A percentile compares a stretch with the other conserved stretches of the same genome.
Evolutionary conservation across 1,140 invertebrate species (phyloP).

Genomic region (Oryctes rhinoceros): DNA sequence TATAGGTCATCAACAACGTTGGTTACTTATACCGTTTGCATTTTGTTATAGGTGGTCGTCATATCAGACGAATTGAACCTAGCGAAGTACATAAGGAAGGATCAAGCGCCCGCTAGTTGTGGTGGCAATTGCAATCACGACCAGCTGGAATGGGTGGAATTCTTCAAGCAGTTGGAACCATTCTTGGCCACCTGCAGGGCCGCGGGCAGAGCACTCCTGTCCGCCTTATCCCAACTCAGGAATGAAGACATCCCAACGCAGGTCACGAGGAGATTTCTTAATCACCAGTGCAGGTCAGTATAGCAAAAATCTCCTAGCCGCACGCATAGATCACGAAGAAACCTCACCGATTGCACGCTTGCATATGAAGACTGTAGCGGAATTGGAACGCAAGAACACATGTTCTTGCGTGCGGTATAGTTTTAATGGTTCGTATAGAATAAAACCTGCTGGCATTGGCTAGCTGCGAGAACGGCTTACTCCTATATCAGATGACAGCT

Average conservation of each 20-base stretch:
- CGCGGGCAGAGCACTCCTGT: slow-evolving; percentile 63
- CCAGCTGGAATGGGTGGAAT: slow-evolving; percentile 70
- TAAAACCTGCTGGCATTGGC: not conserved
- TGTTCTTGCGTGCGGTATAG: not conserved
- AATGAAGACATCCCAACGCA: slow-evolving; percentile 61
- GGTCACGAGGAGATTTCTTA: slow-evolving; percentile 64
- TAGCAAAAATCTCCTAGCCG: not conserved
- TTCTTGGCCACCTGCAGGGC: slow-evolving; percentile 63
- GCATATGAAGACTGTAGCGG: not conserved
- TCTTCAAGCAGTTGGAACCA: slow-evolving; percentile 69
- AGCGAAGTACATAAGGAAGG: slow-evolving; percentile 58
- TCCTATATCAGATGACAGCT: not conserved
- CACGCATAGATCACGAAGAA: slow-evolving; percentile 14
- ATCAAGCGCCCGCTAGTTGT: slow-evolving; percentile 64
- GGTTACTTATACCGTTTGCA: not conserved
- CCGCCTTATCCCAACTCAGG: slow-evolving; percentile 65
- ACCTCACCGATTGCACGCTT: not conserved
- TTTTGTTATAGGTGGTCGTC: slow-evolving; percentile 53
- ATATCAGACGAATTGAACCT: slow-evolving; percentile 57
- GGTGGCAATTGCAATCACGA: slow-evolving; percentile 65
- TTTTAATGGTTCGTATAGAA: not conserved
- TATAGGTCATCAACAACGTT: no score
- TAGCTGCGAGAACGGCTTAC: not conserved
- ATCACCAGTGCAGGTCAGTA: slow-evolving; percentile 63
- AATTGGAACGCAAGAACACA: slow-evolving; percentile 1